Evolutionary conservation across 2,797 vertebrate species (phyloP).

Genomic region (Poeciliopsis paucimaculata): DNA sequence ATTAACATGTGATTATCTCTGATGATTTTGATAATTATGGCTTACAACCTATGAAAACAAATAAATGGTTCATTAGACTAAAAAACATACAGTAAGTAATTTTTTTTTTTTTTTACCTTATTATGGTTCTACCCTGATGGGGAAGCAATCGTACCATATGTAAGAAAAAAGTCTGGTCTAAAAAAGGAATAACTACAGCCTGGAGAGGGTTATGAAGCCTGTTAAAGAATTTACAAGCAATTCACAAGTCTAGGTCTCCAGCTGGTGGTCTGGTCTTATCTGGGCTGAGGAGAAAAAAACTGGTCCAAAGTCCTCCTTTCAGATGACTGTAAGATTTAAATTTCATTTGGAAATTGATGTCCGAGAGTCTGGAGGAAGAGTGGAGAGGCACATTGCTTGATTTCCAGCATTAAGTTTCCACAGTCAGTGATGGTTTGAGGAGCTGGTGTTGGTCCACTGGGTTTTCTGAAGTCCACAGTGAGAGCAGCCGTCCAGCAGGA

Average conservation of each 20-base stretch:
- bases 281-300: not conserved
- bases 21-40: not conserved
- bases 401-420: not conserved
- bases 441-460: not conserved
- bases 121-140: not conserved
- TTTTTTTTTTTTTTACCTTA: not conserved
- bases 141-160: too few relatives aligned
- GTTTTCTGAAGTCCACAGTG: not conserved
- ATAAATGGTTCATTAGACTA: not conserved
- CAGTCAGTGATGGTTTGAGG: not conserved
- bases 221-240: not conserved
- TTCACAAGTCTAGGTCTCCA: not conserved
- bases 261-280: not conserved
- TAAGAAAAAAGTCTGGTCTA: not conserved
- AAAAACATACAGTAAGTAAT: not conserved
- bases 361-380: not conserved
- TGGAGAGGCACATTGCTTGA: not conserved
- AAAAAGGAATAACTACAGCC: not conserved
- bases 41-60: not conserved
- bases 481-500: not conserved
- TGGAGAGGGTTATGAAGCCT: not conserved
- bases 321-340: not conserved
- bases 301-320: not conserved
- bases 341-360: not conserved
- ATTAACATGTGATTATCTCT: not conserved